Conservation (phyloP, 2,113 vertebrate species). For the Daubentonia madagascariensis region DNA sequence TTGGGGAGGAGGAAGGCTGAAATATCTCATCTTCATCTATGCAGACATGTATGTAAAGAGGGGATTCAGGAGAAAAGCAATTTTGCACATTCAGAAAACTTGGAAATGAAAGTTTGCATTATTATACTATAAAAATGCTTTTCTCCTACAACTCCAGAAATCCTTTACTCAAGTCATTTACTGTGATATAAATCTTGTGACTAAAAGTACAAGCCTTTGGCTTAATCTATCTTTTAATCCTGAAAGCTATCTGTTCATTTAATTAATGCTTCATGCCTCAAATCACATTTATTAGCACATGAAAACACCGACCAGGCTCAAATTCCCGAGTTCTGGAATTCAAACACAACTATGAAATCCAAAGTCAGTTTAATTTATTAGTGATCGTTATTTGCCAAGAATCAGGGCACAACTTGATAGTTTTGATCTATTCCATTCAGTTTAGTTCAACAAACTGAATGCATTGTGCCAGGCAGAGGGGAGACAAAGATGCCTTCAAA, state of each 20-base stretch:
- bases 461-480: neutral
- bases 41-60: neutral
- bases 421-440: neutral
- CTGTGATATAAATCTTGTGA: neutral
- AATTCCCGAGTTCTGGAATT: neutral
- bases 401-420: neutral
- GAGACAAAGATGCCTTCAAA: neutral
- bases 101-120: conserved; percentile 18
- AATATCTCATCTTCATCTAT: neutral
- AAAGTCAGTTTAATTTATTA: neutral
- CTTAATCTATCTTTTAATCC: neutral
- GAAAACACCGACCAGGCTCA: neutral
- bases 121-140: neutral
- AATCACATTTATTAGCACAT: neutral
- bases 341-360: neutral
- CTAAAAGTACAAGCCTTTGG: neutral
- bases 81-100: neutral
- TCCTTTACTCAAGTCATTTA: neutral
- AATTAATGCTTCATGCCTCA: neutral
- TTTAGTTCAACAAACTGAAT: neutral
- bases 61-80: neutral
- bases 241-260: neutral
- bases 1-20: neutral
- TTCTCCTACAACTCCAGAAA: neutral
- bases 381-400: neutral